Evolutionary conservation across 92 coral and sea anemone species (phyloP), one percentile per base, ranked within the genome.

Genomic region (Parazoanthus swiftii): DNA sequence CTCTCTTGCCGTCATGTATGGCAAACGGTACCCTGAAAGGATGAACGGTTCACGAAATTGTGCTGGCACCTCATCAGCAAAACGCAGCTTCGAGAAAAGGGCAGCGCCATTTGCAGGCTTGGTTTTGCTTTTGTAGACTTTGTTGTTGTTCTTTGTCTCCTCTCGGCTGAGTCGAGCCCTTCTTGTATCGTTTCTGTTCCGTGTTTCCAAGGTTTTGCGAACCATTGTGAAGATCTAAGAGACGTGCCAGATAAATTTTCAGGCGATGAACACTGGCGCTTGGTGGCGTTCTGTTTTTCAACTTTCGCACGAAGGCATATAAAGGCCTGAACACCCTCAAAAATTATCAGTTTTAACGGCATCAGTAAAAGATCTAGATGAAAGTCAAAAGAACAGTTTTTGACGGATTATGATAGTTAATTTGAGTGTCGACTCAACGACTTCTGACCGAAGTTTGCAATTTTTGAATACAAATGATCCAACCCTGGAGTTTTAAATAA

Each of bases 11-110:
- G 99, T 79, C 14, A 91, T 80, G 21, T 90, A 92, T 10, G 99
- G 99, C 43, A 86, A 85, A 35, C 99, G 95, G 81, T 97, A 97
- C 51, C 99, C 99, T 38, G 94, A 89, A 3, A 86, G 89, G 82
- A 97, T 93, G 88, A 88, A 97, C 78, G 98, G 96, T 33, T 95
- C 98, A 10, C 95, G 98, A 81, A 94, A 97, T 79, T 97, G 97
- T 38, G 89, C 82, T 1, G 95, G 93, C 25, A 97, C 94, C 70
- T 95, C 94, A 59, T 86, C 88, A 59, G 89, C 92, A 2, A 81
- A 46, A 29, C 71, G 71, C 66, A 84, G 65, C 77, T 70, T 84
- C 4, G 65, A 10, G 6, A 5, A 9, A 25, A 18, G 1, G 25
- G 68, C 20, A 43, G 25, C 29, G 16, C 35, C 43, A 39, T 51